Evolutionary conservation across 2,797 vertebrate genomes (phyloP).

Genomic region (Salarias fasciatus): DNA sequence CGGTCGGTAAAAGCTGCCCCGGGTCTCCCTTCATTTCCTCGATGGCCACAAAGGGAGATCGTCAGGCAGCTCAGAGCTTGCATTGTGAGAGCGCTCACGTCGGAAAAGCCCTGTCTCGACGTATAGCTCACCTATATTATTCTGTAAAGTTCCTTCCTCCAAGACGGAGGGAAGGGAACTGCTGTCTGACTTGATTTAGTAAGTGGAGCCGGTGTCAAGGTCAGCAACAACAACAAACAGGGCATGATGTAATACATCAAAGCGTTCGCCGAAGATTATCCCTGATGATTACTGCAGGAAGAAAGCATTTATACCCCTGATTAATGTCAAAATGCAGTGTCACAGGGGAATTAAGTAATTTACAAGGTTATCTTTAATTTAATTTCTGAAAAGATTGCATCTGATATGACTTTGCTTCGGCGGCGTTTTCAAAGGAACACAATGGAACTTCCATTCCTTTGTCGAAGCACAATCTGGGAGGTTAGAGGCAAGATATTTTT

Average conservation of each 20-base stretch:
- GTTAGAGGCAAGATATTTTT: slow-evolving; percentile 12
- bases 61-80: slow-evolving; percentile 54
- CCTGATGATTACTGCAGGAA: neutral
- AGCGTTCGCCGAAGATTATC: slow-evolving; percentile 1
- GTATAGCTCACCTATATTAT: slow-evolving; percentile 50
- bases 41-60: slow-evolving; percentile 73
- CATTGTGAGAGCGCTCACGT: slow-evolving; percentile 43
- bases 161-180: slow-evolving; percentile 27
- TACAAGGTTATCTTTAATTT: neutral
- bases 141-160: slow-evolving; percentile 70
- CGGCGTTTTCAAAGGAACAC: slow-evolving; percentile 31
- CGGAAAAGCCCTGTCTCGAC: slow-evolving; percentile 61
- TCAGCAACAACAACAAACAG: slow-evolving; percentile 35
- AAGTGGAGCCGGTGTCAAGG: slow-evolving; percentile 28
- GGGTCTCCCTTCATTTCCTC: slow-evolving; percentile 77
- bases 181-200: slow-evolving; percentile 51
- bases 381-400: neutral
- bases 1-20: slow-evolving; percentile 58
- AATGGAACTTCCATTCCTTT: neutral
- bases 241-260: neutral
- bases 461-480: slow-evolving; percentile 31
- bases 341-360: neutral
- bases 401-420: slow-evolving; percentile 4
- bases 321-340: too few relatives aligned
- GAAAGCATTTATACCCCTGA: neutral